Evolutionary conservation across 2,888 invertebrate species (phyloP), one percentile per base, ranked within the genome.

Genomic region (Willowsia nigromaculata): DNA sequence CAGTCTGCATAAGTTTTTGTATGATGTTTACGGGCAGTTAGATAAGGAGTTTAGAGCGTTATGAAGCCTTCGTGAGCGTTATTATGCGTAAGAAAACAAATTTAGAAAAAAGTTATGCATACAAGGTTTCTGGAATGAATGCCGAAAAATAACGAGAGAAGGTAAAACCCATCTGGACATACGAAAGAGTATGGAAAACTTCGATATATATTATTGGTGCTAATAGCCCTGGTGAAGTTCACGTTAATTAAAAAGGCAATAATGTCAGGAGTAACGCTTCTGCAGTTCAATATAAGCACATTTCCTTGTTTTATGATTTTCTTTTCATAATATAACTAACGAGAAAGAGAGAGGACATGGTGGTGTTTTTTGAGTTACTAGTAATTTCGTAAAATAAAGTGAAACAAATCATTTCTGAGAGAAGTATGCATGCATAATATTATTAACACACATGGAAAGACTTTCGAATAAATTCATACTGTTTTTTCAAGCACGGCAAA

Each of bases 241-340:
- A 65, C 43, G 82, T 43, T 82, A 82, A 82, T 82, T 82, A 82
- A 40, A 82, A 82, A 82, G 82, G 82, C 47, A 84, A 80, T 80
- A 84, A 84, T 68, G 84, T 84, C 68, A 83, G 43, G 15, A 56
- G 65, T 15, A 84, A 56, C 84, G 71, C 84, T 84, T 84, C 84
- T 84, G 84, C 71, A 74, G 33, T 84, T 65, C 56, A 15, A 27
- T 25, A 56, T 30, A 30, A n/a, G 5, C 18, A 13, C 27, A 27
- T 68, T 40, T 40, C 18, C 37, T 18, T 71, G 22, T 6, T 40
- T 43, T 71, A 56, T 56, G 22, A 22, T 56, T 56, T 56, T 56
- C 56, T 11, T 56, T 56, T 56, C 56, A 22, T 22, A 56, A 22
- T 6, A 56, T n/a, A n/a, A 47, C 7, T 7, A 56, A 56, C 56